Evolutionary conservation across 2,888 invertebrate genomes (phyloP), one percentile per base, ranked within the genome.

Genomic region (Drosophila prostipennis): DNA sequence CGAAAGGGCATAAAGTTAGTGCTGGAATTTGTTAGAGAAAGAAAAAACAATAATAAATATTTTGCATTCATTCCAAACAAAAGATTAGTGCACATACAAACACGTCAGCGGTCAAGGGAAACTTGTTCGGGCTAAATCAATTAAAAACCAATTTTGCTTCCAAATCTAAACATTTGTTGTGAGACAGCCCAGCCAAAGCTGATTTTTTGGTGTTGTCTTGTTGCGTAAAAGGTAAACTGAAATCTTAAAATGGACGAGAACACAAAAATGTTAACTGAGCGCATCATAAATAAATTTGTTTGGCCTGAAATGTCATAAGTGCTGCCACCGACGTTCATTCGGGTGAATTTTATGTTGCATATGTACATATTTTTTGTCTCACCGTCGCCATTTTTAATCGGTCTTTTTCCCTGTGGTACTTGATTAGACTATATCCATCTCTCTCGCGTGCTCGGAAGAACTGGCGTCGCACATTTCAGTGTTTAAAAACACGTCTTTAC

Each of bases 11-110:
- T 42, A 49, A 45, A 42, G 19, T 65, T 39, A 45, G 80, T 87
- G 83, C 79, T 86, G 89, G 79, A 90, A 90, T 90, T 80, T 85
- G 90, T 80, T 88, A 89, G 89, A 90, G 82, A 78, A 89, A 88
- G 26, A 26, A 88, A 87, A 87, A 89, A 90, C 89, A 89, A 89
- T 86, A 90, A 89, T 89, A 85, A 82, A 84, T 43, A 72, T 72
- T 78, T 72, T 87, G 75, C 68, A 87, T 74, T 76, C 77, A 76
- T 77, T 79, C 74, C 74, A 86, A 84, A 80, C 78, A 88, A 84
- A 81, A 10, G 8, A 16, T 39, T 26, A 26, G 5, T 26, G 26
- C 26, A 23, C 23, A 23, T 23, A 23, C 3, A 23, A 23, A 23
- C 23, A 23, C 23, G 23, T 23, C 23, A 23, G 23, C 4, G 23